phyloP scores from a whole-genome alignment of 2,888 invertebrate genomes.

The Meiosimyza platycephala region DNA sequence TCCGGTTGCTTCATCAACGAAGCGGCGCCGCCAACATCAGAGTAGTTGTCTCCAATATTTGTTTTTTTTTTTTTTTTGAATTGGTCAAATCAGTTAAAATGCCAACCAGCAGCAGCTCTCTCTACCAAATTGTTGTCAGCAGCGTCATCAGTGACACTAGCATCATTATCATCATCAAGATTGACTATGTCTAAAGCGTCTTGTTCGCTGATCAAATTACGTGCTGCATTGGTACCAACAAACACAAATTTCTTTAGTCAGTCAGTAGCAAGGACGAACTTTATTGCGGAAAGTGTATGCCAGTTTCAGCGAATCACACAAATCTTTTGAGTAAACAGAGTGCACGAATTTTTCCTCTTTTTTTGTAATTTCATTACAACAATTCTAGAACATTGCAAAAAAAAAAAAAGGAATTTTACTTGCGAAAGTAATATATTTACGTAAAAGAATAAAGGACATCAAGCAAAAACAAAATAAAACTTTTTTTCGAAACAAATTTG shows the following conservation, averaged over 20 bases:
- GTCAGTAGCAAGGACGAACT: conserved; percentile 22
- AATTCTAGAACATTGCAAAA: conserved; percentile 17
- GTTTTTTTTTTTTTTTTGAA: background rate
- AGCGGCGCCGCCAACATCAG: conserved; percentile 14
- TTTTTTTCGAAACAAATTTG: too few relatives aligned
- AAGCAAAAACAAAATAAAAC: too few relatives aligned
- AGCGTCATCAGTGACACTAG: background rate
- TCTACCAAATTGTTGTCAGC: background rate
- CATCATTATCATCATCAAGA: background rate
- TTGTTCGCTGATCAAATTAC: conserved; percentile 26
- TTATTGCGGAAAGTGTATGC: background rate
- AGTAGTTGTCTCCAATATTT: background rate
- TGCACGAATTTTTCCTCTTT: conserved; percentile 13
- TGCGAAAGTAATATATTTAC: too few relatives aligned
- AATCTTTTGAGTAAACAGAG: conserved; percentile 32
- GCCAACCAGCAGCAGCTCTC: conserved; percentile 22
- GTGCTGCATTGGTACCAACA: background rate
- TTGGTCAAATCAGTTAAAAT: conserved; percentile 29
- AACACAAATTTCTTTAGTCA: background rate
- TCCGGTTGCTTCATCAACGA: conserved; percentile 46
- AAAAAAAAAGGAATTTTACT: background rate
- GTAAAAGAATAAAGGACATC: too few relatives aligned
- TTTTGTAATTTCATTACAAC: conserved; percentile 26
- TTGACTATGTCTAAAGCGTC: background rate
- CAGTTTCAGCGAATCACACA: background rate